Percentiles rank a stretch among this genome's conserved stretches.
phyloP scores from a whole-genome alignment of 2,888 invertebrate genomes.

The Diarsia mendica region DNA sequence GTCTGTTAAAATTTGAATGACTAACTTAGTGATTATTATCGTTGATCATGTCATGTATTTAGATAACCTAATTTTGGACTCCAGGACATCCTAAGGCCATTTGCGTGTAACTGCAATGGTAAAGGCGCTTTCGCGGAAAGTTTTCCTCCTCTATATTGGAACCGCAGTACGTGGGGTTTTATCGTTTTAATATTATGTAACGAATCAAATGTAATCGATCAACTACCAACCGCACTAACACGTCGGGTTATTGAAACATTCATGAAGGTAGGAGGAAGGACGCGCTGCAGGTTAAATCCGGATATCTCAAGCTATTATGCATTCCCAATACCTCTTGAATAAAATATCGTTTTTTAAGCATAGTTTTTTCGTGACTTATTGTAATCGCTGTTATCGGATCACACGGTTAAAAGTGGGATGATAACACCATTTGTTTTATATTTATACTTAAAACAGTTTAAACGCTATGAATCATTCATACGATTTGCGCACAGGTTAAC shows the following conservation, averaged over 20 bases:
- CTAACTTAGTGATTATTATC: too few relatives aligned
- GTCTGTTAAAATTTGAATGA: too few relatives aligned
- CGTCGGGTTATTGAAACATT: conserved; percentile 43
- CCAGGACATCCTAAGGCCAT: too few relatives aligned
- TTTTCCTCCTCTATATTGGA: conserved; percentile 6
- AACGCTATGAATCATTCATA: conserved; percentile 15
- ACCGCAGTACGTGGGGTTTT: conserved; percentile 7
- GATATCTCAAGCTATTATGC: conserved; percentile 30
- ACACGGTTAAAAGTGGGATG: conserved; percentile 3
- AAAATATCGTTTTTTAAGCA: conserved; percentile 23
- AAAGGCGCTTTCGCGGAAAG: not conserved
- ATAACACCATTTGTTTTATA: conserved; percentile 7
- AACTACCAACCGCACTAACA: conserved; percentile 8
- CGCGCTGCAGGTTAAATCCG: conserved; percentile 39
- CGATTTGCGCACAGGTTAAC: not conserved
- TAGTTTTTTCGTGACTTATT: conserved; percentile 18
- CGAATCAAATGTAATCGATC: conserved; percentile 33
- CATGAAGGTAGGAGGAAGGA: conserved; percentile 35
- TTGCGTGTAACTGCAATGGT: too few relatives aligned
- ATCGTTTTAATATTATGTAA: conserved; percentile 24
- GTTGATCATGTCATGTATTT: too few relatives aligned
- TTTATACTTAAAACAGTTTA: not conserved
- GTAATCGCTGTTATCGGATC: not conserved
- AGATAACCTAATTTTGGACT: too few relatives aligned
- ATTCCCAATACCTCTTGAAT: conserved; percentile 37